phyloP scores from a whole-genome alignment of 37 sponge, comb jelly and placozoan species.

The Hexactinellida sp. region DNA sequence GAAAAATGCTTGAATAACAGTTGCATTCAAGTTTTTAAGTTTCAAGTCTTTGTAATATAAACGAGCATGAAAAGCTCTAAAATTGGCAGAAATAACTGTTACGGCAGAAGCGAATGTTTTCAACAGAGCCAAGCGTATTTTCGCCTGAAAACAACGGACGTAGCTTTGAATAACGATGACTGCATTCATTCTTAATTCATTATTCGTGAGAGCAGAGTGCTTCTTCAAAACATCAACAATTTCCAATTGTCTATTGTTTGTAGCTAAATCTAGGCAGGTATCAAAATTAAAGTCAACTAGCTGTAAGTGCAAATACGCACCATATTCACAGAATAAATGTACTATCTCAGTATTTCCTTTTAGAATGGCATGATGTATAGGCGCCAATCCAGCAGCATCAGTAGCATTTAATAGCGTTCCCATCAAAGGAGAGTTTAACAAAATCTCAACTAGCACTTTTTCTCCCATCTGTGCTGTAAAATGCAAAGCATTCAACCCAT shows the following conservation, averaged over 20 bases:
- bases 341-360: neutral
- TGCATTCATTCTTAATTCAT: neutral
- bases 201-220: neutral
- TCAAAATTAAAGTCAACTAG: neutral
- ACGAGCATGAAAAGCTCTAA: neutral
- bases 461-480: neutral
- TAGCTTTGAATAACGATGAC: neutral
- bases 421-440: neutral
- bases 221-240: conserved; percentile 3
- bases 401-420: neutral
- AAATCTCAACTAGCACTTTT: neutral
- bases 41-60: neutral
- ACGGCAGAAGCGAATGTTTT: neutral
- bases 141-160: neutral
- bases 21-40: neutral
- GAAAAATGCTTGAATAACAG: neutral
- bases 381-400: neutral
- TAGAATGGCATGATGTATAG: neutral
- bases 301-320: neutral
- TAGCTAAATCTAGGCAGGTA: neutral
- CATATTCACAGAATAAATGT: neutral
- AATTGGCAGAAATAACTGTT: neutral
- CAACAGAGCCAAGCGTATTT: neutral
- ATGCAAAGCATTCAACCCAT: conserved; percentile 5
- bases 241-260: neutral